phyloP scores from a whole-genome alignment of 2,888 invertebrate species.

The Clitarchus hookeri region DNA sequence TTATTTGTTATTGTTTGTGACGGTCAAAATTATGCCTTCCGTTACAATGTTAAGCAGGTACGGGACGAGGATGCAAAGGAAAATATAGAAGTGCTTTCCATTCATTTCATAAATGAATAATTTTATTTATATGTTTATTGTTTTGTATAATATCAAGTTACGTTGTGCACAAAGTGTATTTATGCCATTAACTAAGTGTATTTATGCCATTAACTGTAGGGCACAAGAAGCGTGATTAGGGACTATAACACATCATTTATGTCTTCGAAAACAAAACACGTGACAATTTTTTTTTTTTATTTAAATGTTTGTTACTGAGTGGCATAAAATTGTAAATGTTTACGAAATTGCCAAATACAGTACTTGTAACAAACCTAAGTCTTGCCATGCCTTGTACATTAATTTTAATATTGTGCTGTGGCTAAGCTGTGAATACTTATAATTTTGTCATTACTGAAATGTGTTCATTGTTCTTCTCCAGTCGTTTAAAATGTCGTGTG shows the following conservation, averaged over 20 bases:
- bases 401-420: slow-evolving; percentile 9
- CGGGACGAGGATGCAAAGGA: neutral
- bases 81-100: neutral
- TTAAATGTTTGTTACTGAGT: neutral
- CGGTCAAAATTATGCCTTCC: neutral
- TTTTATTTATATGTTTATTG: slow-evolving; percentile 14
- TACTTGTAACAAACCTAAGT: neutral
- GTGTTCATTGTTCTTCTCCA: neutral
- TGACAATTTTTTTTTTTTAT: neutral
- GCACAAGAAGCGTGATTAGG: neutral
- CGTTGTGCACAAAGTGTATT: slow-evolving; percentile 8
- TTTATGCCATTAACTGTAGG: neutral
- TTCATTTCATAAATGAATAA: slow-evolving; percentile 1
- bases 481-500: neutral
- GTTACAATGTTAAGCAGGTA: neutral
- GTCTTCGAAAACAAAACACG: neutral
- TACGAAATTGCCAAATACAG: neutral
- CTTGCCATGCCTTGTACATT: neutral
- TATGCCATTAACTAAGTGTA: slow-evolving; percentile 6
- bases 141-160: neutral
- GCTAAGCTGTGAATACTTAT: neutral
- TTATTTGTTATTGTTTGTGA: slow-evolving; percentile 7
- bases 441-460: neutral
- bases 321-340: neutral
- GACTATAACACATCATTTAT: neutral